phyloP scores from a whole-genome alignment of 2,888 invertebrate species.

The Macropis europaea region DNA sequence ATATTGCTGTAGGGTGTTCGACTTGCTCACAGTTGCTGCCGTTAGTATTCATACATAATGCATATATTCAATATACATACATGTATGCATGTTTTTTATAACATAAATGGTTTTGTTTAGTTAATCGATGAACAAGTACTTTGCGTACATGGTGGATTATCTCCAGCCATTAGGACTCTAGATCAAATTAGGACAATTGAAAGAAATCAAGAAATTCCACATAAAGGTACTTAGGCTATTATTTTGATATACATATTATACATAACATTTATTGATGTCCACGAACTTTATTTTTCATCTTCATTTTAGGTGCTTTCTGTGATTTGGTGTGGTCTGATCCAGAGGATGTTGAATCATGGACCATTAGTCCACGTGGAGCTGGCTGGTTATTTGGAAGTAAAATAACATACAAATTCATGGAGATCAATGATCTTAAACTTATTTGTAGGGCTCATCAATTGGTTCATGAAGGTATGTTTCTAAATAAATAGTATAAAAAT shows the following conservation, averaged over 20 bases:
- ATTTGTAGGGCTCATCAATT: constrained; percentile 99
- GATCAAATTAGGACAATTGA: constrained; percentile 98
- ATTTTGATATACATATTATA: not conserved
- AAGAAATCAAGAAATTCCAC: constrained; percentile 98
- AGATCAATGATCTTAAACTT: constrained; percentile 93
- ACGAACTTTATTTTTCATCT: not conserved
- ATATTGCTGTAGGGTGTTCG: constrained; percentile 98
- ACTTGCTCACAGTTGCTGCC: constrained; percentile 97
- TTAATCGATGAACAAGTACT: constrained; percentile 98
- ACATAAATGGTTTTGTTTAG: constrained; percentile 81
- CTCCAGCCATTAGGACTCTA: constrained; percentile 97
- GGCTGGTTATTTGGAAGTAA: constrained; percentile 98
- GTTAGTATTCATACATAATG: constrained; percentile 82
- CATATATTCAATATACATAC: not conserved
- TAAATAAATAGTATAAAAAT: not conserved
- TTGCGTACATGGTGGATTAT: constrained; percentile 98
- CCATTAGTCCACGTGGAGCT: constrained; percentile 96
- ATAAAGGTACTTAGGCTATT: constrained; percentile 86
- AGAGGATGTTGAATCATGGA: constrained; percentile 97
- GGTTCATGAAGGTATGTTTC: constrained; percentile 94
- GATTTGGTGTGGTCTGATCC: constrained; percentile 99
- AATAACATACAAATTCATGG: constrained; percentile 97
- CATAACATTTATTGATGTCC: not conserved
- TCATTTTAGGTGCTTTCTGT: constrained; percentile 90
- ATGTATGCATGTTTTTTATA: not conserved